Percentiles rank a stretch among this genome's conserved stretches.
phyloP scores from a whole-genome alignment of 2,888 invertebrate genomes.

The Epirrita christyi region DNA sequence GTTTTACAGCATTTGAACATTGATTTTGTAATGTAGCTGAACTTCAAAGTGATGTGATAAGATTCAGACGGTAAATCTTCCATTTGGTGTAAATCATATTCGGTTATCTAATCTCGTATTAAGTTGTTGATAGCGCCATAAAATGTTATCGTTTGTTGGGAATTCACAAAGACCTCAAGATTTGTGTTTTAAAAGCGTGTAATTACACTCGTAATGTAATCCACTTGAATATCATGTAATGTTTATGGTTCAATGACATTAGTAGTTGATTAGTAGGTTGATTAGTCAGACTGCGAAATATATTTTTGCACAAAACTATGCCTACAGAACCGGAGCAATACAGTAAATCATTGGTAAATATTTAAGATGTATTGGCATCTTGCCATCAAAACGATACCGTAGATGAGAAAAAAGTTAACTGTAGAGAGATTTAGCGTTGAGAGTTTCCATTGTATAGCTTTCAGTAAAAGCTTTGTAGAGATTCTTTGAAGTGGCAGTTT shows the following conservation, averaged over 20 bases:
- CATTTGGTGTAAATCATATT: constrained; percentile 43
- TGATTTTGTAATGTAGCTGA: constrained; percentile 36
- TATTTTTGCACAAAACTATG: constrained; percentile 33
- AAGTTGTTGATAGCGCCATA: constrained; percentile 52
- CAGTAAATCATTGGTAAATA: constrained; percentile 38
- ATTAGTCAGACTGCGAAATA: constrained; percentile 33
- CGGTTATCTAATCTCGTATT: constrained; percentile 49
- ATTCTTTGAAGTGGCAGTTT: constrained; percentile 7
- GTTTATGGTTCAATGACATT: constrained; percentile 38
- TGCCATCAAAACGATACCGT: constrained; percentile 35
- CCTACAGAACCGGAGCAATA: constrained; percentile 30
- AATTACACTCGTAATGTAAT: constrained; percentile 29
- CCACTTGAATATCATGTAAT: constrained; percentile 34
- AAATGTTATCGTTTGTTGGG: constrained; percentile 45
- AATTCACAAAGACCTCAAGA: constrained; percentile 46
- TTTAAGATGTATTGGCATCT: constrained; percentile 37
- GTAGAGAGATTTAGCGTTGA: constrained; percentile 26
- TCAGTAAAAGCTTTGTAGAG: constrained; percentile 32
- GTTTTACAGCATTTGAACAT: constrained; percentile 36
- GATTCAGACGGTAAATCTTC: constrained; percentile 46
- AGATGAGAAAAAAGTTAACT: constrained; percentile 29
- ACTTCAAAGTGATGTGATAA: constrained; percentile 37
- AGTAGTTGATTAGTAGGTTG: constrained; percentile 31
- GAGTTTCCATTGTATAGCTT: constrained; percentile 28
- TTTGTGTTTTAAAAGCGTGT: constrained; percentile 42